Base-by-base conservation (phyloP, 2,113 vertebrate genomes). In the Paralichthys olivaceus region DNA sequence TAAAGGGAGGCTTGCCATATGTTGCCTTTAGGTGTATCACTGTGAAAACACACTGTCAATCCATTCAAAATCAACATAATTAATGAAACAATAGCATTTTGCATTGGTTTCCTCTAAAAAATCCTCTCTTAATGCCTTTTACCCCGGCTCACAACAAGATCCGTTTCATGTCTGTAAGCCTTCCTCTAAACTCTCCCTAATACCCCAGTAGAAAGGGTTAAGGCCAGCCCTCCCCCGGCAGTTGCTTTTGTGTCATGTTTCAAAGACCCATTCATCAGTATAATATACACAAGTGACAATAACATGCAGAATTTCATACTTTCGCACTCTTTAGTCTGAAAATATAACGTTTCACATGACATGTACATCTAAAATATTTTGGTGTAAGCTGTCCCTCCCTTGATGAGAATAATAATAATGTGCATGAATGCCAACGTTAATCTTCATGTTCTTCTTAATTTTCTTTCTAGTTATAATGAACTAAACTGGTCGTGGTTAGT, bases 201-300 rank as follows among this genome's bases (percentile, higher is more conserved):
- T 84, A 47, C 66, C 59, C 20, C 23, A 37, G 25, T 71, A 72
- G 81, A 86, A 83, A 79, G 63, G 62, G 45, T 81, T 81, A 70
- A 72, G 2, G 53, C 5, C 60, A 57, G 37, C 79, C 83, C 77
- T 78, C 81, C 83, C 82, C 86, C 72, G 49, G 68, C 75, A 61
- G 69, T 57, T 77, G 45, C 83, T 79, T 77, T 83, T 86, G 84
- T 83, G 70, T 90, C 62, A 79, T 20, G 69, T 87, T 91, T 91
- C 89, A 87, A 90, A 89, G 83, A 66, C 37, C 74, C 80, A 87
- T 92, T 89, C 69, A 77, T 92, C 90, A 87, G 79, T 63, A 70
- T 80, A 78, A 83, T 56, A 75, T 79, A 73, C 63, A 75, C 85
- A 90, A 90, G 89, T 85, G 68, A 90, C 60, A 91, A 88, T 66